Evolutionary conservation across 2,888 invertebrate species (phyloP).

Genomic region (Diarsia dahlii): DNA sequence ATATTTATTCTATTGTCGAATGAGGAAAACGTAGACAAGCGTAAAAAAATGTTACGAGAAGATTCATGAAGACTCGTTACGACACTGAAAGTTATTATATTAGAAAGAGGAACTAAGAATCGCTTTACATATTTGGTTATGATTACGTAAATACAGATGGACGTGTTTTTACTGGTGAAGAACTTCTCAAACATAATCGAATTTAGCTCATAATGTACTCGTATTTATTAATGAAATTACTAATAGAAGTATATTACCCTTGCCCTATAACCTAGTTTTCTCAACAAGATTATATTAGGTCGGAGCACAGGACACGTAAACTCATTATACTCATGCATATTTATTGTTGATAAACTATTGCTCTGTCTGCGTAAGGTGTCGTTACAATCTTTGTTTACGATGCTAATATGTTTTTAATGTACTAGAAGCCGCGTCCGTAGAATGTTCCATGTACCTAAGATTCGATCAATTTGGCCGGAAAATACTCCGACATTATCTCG

Average conservation of each 20-base stretch:
- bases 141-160: not conserved
- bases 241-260: not conserved
- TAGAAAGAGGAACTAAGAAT: not conserved
- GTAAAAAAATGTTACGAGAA: conserved; percentile 21
- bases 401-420: conserved; percentile 44
- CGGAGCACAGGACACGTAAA: not conserved
- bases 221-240: not conserved
- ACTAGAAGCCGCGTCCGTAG: conserved; percentile 6
- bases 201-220: not conserved
- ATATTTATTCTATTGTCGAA: conserved; percentile 34
- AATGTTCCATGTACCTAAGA: conserved; percentile 33
- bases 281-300: not conserved
- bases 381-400: conserved; percentile 32
- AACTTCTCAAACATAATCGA: not conserved
- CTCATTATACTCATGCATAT: conserved; percentile 17
- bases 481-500: conserved; percentile 48
- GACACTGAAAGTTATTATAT: conserved; percentile 10
- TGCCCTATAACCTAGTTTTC: not conserved
- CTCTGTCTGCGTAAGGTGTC: conserved; percentile 6
- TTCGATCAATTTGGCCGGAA: conserved; percentile 47
- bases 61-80: conserved; percentile 11
- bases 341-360: conserved; percentile 24
- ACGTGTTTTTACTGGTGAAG: not conserved
- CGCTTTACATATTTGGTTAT: not conserved
- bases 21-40: conserved; percentile 25